Evolutionary conservation across 2,113 vertebrate genomes (phyloP).

Genomic region (Eidolon helvum): DNA sequence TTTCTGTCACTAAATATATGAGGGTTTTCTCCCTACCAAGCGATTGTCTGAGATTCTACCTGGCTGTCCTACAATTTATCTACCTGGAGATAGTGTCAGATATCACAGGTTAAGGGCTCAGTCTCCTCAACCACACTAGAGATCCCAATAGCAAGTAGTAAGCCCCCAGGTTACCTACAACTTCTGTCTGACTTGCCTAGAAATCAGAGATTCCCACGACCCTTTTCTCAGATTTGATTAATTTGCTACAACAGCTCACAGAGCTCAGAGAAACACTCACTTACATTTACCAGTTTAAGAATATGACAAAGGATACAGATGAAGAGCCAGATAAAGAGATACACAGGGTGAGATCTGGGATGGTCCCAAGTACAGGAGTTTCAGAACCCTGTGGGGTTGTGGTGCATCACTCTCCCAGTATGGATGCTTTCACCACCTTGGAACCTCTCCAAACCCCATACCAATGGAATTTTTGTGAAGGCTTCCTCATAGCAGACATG

Average conservation of each 20-base stretch:
- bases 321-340: not conserved
- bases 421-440: not conserved
- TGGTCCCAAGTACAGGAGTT: not conserved
- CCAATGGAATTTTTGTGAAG: not conserved
- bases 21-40: not conserved
- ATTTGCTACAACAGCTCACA: not conserved
- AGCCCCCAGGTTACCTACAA: not conserved
- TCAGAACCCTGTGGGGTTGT: not conserved
- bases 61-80: not conserved
- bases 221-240: not conserved
- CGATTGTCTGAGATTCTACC: not conserved
- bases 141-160: not conserved
- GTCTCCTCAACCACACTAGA: not conserved
- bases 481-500: not conserved
- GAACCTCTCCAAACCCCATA: not conserved
- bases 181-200: not conserved
- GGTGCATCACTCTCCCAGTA: not conserved
- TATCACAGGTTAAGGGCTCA: not conserved
- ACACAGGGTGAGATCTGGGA: too few species aligned
- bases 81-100: not conserved
- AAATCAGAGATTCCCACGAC: not conserved
- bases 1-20: not conserved
- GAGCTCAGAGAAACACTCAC: not conserved
- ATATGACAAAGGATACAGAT: not conserved
- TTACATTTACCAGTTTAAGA: not conserved